These are phyloP conservation scores for Avahi laniger DNA, from an alignment of 2,797 vertebrate species.

Conservation along the genomic window DNA sequence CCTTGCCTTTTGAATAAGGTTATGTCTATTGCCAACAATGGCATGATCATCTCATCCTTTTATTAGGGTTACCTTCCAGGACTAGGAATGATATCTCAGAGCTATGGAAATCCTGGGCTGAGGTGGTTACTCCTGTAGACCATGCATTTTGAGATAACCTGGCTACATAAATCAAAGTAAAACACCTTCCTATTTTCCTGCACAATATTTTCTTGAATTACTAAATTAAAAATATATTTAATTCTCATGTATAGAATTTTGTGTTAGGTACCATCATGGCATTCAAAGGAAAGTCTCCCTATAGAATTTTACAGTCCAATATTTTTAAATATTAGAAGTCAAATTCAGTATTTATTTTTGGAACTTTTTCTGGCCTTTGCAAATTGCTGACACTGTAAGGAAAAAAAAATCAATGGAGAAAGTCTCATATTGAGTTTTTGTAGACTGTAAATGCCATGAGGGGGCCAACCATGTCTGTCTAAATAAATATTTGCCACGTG, in stretches of 20 bases:
- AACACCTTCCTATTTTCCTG: background rate
- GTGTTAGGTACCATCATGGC: background rate
- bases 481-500: background rate
- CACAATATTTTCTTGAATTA: conserved; percentile 19
- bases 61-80: background rate
- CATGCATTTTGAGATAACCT: background rate
- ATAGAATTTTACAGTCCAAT: background rate
- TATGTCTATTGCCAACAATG: background rate
- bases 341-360: conserved; percentile 12
- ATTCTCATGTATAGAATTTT: conserved; percentile 33
- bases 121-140: background rate
- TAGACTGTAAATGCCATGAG: background rate
- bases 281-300: conserved; percentile 21
- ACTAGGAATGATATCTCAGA: background rate
- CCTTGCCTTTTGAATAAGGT: background rate
- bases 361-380: conserved; percentile 7
- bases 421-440: background rate
- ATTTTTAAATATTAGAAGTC: conserved; percentile 33
- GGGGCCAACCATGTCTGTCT: background rate
- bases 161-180: background rate
- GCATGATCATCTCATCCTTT: background rate
- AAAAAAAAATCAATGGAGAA: background rate
- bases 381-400: conserved; percentile 24
- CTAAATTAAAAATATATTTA: conserved; percentile 34
- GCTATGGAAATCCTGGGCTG: background rate